Conservation (phyloP, 2,888 invertebrate species). For the Hydropsyche betteni region DNA sequence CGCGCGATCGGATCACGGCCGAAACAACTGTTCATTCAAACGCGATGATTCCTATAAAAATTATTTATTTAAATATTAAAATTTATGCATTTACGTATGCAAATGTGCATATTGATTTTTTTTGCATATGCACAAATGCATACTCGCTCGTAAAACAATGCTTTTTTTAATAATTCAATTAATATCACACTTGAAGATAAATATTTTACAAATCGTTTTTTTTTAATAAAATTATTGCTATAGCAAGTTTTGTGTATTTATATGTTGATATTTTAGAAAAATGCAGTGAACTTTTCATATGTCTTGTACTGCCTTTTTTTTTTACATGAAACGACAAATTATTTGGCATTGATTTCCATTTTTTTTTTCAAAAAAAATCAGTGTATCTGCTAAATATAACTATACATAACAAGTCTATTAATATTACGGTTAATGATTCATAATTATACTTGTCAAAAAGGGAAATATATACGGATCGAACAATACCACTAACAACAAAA, state of each 20-base stretch:
- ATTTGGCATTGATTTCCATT: conserved; percentile 12
- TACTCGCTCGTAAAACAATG: conserved; percentile 26
- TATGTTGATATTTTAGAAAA: conserved; percentile 5
- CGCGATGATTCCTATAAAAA: conserved; percentile 42
- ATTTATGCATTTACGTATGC: conserved; percentile 38
- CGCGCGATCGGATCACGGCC: too few species aligned
- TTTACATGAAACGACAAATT: conserved; percentile 20
- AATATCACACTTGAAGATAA: conserved; percentile 68
- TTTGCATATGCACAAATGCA: conserved; percentile 13
- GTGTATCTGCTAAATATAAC: conserved; percentile 3
- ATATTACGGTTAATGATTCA: conserved; percentile 25
- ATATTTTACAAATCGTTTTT: conserved; percentile 58
- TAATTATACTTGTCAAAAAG: conserved; percentile 9
- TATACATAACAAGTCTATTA: conserved; percentile 18
- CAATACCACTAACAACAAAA: conserved; percentile 41
- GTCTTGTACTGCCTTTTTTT: background rate
- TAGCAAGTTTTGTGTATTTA: conserved; percentile 55
- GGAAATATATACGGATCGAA: conserved; percentile 3
- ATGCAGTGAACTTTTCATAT: background rate
- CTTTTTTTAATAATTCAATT: conserved; percentile 64
- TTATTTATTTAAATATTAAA: conserved; percentile 48
- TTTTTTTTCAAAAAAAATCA: background rate
- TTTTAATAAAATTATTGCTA: conserved; percentile 68
- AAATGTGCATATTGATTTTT: background rate
- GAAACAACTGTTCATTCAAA: conserved; percentile 12